A percentile compares a stretch with the other conserved stretches of the same genome.
phyloP scores from a whole-genome alignment of 2,113 vertebrate genomes.

The Accipiter virgatus region DNA sequence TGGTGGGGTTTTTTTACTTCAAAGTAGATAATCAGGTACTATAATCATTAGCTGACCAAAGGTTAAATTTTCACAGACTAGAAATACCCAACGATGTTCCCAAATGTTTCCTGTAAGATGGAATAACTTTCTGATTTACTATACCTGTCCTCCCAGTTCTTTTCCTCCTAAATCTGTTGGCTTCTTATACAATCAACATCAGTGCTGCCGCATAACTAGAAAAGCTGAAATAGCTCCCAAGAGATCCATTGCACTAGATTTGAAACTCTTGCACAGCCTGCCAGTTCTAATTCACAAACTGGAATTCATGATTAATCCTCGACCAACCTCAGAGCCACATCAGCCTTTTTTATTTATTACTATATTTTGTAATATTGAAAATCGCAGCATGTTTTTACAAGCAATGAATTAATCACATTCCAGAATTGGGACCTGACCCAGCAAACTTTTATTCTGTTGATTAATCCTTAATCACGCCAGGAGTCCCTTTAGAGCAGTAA shows the following conservation, averaged over 20 bases:
- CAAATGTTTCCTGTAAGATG: background rate
- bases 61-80: background rate
- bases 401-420: background rate
- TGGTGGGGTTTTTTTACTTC: background rate
- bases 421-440: background rate
- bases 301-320: slow-evolving; percentile 39
- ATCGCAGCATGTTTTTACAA: background rate
- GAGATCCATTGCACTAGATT: slow-evolving; percentile 18
- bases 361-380: slow-evolving; percentile 6
- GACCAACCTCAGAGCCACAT: background rate
- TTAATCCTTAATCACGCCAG: slow-evolving; percentile 11
- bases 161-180: slow-evolving; percentile 14
- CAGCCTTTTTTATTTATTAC: slow-evolving; percentile 31
- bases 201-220: background rate
- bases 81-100: background rate
- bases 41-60: background rate
- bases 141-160: background rate
- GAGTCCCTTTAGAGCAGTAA: background rate
- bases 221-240: slow-evolving; percentile 37
- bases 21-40: background rate
- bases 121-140: slow-evolving; percentile 27
- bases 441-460: background rate
- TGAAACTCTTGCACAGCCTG: slow-evolving; percentile 17
- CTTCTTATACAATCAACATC: slow-evolving; percentile 5
- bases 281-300: slow-evolving; percentile 34